Base-by-base conservation (phyloP, 2,888 invertebrate species). In the Chelonus formosanus region DNA sequence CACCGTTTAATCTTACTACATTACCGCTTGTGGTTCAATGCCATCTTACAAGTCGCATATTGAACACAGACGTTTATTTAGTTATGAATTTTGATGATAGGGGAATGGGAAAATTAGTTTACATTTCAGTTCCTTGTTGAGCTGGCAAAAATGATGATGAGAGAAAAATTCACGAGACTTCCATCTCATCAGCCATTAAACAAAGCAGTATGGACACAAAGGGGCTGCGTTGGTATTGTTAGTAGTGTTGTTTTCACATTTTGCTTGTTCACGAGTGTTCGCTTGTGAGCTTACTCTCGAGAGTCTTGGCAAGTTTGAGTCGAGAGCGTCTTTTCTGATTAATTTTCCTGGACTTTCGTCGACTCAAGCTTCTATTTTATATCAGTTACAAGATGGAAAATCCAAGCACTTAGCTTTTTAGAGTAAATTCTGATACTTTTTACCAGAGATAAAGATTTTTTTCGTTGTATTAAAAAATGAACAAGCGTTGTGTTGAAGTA, bases 131-230 rank as follows among this genome's bases (percentile, higher is more conserved):
- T 40, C 8, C 31, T 56, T 6, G 40, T 31, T 7, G 31, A 34
- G 8, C 34, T 32, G 31, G 50, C 10, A 20, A 20, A 7, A n/a
- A 54, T 44, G 45, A 58, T 34, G 44, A 20, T 35, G 8, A 8
- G 8, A 31, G 31, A n/a, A 44, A 32, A 45, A 32, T 48, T 50
- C 48, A 31, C n/a, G 71, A 72, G 73, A 75, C 75, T 78, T 78
- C 79, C 80, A 81, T 82, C 78, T 79, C 80, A 80, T 82, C 80
- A 81, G 75, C 78, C 79, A 81, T 80, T 79, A 79, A 78, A 80
- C 80, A 81, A 80, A 80, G 79, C 78, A 76, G 73, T 73, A 70
- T 70, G 71, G 69, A 71, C 70, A 78, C 76, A 81, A 83, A 80
- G 76, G 76, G 71, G 74, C 53, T 60, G 20, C 72, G 67, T 73